Base-by-base conservation (phyloP, 1,140 invertebrate genomes). In the Condylostylus longicornis region DNA sequence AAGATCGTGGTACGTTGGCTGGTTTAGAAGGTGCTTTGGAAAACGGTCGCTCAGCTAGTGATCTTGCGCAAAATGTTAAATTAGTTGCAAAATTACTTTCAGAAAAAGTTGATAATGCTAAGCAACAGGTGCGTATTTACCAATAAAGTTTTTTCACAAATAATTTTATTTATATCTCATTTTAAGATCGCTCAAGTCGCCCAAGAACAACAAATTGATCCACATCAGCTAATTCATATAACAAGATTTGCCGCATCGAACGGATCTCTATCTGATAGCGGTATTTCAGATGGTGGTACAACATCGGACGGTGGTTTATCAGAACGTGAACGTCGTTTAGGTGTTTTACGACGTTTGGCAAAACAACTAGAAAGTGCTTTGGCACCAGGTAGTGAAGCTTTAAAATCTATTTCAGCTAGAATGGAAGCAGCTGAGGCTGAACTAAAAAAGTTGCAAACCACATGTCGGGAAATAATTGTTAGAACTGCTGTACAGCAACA, bases 341-440 rank as follows among this genome's bases (percentile, higher is more conserved):
- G 71, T 0, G 69, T 69, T 4, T 65, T 86, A 2, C 65, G 75
- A 28, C 64, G 72, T 28, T 53, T 82, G 28, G 76, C 75, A 1
- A 67, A 72, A 34, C 72, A 73, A 42, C 58, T 84, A 45, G 76
- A 80, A 49, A 62, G 66, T 8, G 70, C 74, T 2, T 55, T 82
- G 35, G 67, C 72, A 14, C 76, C 79, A 0, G 70, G 72, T 15
- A 74, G 73, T 42, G 66, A 70, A 21, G 73, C 72, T 1, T 67
- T 79, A 47, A 62, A 63, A 36, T 63, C 68, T 8, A 73, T 77
- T 51, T 63, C 62, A 41, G 69, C 77, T 67, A 75, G 75, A 41
- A 75, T 83, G 62, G 76, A 77, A 42, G 71, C 77, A 42, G 78
- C 79, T n/a, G 81, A 85, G 54, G 72, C 71, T 33, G 81, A 88